A percentile compares a stretch with the other conserved stretches of the same genome.
Evolutionary conservation across 2,888 invertebrate species (phyloP).

Genomic region (Heliconius cydno): DNA sequence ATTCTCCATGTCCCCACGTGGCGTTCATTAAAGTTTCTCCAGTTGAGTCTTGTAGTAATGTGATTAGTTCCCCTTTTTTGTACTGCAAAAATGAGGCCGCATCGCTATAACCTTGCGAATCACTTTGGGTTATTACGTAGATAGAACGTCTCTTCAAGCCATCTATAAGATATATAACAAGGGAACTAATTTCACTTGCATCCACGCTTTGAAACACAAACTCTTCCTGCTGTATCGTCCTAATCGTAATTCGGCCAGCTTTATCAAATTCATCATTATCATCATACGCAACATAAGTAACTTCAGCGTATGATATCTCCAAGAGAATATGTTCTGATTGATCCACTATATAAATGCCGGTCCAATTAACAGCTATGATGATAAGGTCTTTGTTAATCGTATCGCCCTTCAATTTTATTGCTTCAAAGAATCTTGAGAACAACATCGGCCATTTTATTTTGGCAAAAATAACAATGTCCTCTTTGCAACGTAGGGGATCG

Average conservation of each 20-base stretch:
- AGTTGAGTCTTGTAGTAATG: conserved; percentile 88
- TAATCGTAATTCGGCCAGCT: conserved; percentile 88
- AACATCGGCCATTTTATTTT: conserved; percentile 97
- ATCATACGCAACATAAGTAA: conserved; percentile 88
- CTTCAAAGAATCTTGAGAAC: conserved; percentile 97
- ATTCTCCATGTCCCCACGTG: conserved; percentile 89
- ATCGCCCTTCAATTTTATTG: conserved; percentile 89
- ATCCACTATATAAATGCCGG: conserved; percentile 95
- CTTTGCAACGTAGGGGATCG: conserved; percentile 89
- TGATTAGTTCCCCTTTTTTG: conserved; percentile 91
- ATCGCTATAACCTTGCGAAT: conserved; percentile 82
- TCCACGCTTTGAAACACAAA: conserved; percentile 95
- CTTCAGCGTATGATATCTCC: conserved; percentile 93
- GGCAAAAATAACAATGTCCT: conserved; percentile 95
- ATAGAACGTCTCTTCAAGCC: conserved; percentile 93
- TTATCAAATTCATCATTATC: conserved; percentile 76
- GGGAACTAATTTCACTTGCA: conserved; percentile 91
- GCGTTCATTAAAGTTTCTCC: conserved; percentile 90
- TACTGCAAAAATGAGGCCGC: conserved; percentile 84
- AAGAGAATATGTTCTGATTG: conserved; percentile 95
- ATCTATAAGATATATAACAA: conserved; percentile 92
- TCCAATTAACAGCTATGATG: conserved; percentile 97
- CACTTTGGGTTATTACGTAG: conserved; percentile 90
- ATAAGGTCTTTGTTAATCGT: conserved; percentile 87
- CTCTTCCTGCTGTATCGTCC: conserved; percentile 94